Conservation (phyloP, 2,797 vertebrate species). For the Nasua narica region DNA sequence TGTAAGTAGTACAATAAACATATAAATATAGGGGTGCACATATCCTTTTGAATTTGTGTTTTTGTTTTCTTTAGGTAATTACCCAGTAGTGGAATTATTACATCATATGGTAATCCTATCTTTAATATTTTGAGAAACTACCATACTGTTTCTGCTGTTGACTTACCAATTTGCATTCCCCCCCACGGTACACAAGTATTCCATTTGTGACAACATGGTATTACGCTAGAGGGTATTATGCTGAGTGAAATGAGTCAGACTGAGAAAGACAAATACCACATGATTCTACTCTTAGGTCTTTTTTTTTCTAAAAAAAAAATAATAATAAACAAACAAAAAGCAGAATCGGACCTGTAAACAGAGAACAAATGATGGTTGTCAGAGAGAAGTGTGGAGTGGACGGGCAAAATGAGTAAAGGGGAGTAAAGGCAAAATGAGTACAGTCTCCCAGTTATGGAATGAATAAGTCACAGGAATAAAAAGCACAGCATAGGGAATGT, state of each 20-base stretch:
- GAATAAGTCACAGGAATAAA: not conserved
- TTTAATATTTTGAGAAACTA: not conserved
- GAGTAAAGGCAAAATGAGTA: not conserved
- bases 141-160: not conserved
- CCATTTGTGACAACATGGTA: not conserved
- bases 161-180: not conserved
- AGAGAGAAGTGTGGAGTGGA: not conserved
- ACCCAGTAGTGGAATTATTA: not conserved
- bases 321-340: not conserved
- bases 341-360: not conserved
- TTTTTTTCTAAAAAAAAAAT: too few relatives aligned
- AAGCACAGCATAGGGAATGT: not conserved
- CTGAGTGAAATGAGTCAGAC: not conserved
- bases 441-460: not conserved
- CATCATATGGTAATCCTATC: not conserved
- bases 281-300: not conserved
- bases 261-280: not conserved
- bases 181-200: not conserved
- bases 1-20: not conserved
- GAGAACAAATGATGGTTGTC: not conserved
- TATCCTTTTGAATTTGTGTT: not conserved
- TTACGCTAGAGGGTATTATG: not conserved
- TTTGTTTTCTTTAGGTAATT: not conserved
- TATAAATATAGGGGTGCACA: not conserved
- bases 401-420: not conserved